Conservation (phyloP, 23 tunicate species). For the Ciona savignyi region DNA sequence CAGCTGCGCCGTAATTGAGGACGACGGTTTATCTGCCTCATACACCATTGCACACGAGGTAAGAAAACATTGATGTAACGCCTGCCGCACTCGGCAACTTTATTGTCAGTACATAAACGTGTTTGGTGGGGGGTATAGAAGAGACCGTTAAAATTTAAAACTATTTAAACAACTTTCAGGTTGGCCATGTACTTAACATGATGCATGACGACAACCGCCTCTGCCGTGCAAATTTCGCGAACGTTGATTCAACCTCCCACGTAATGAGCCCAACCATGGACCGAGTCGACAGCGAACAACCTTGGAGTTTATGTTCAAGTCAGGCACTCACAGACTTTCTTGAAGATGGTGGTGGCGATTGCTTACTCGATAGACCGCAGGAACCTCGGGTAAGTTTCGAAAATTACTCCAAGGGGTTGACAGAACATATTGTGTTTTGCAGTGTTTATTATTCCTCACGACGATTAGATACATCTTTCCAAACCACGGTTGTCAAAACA, state of each 20-base stretch:
- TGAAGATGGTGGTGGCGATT: constrained; percentile 58
- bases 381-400: constrained; percentile 47
- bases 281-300: constrained; percentile 60
- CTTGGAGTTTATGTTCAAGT: constrained; percentile 82
- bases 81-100: too few relatives aligned
- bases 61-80: too few relatives aligned
- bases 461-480: not conserved
- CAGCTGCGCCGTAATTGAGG: constrained; percentile 92
- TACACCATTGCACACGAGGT: constrained; percentile 92
- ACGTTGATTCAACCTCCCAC: constrained; percentile 52
- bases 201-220: constrained; percentile 84
- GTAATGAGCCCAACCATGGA: constrained; percentile 83
- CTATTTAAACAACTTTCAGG: constrained; percentile 16
- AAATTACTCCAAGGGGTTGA: too few relatives aligned
- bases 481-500: not conserved
- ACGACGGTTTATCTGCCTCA: constrained; percentile 84
- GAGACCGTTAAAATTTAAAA: not conserved
- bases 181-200: constrained; percentile 87
- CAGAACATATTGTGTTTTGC: not conserved
- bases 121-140: too few relatives aligned
- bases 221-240: constrained; percentile 51
- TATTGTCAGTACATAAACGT: too few relatives aligned
- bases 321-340: constrained; percentile 69
- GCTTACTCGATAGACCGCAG: constrained; percentile 69
- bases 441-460: not conserved